A percentile compares a stretch with the other conserved stretches of the same genome.
Evolutionary conservation across 1,140 invertebrate species (phyloP).

Genomic region (Drosophila bocqueti): DNA sequence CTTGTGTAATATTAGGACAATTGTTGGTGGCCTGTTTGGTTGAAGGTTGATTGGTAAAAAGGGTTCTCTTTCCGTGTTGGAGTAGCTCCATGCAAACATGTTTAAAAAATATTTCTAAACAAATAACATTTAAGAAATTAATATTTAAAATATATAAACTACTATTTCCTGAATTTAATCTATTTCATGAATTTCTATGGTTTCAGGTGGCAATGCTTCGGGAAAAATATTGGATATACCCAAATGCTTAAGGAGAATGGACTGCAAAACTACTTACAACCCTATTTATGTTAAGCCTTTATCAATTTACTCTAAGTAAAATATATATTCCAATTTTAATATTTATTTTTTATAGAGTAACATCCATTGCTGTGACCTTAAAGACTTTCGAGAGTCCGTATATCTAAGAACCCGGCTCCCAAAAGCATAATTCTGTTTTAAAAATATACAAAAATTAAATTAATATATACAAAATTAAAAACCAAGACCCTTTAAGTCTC

Average conservation of each 20-base stretch:
- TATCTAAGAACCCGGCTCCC: background rate
- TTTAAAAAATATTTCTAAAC: background rate
- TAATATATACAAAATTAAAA: background rate
- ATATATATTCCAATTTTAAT: too few species aligned
- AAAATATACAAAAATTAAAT: background rate
- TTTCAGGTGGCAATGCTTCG: background rate
- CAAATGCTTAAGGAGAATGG: background rate
- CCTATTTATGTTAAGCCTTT: too few species aligned
- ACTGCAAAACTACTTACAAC: background rate
- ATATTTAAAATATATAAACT: background rate
- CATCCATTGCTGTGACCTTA: too few species aligned
- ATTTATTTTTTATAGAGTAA: too few species aligned
- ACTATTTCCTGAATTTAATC: background rate
- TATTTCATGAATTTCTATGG: background rate
- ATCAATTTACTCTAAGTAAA: rapidly evolving
- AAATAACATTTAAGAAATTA: too few species aligned
- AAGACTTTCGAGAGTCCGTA: background rate
- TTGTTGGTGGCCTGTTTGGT: background rate
- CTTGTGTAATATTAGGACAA: background rate
- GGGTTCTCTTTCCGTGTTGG: background rate
- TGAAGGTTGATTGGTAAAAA: background rate
- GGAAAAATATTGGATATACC: too few species aligned
- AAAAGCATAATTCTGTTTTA: background rate
- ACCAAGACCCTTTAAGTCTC: background rate
- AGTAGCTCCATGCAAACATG: rapidly evolving